Evolutionary conservation across 2,888 invertebrate genomes (phyloP).

Genomic region (Liopterus haemorrhoidalis): DNA sequence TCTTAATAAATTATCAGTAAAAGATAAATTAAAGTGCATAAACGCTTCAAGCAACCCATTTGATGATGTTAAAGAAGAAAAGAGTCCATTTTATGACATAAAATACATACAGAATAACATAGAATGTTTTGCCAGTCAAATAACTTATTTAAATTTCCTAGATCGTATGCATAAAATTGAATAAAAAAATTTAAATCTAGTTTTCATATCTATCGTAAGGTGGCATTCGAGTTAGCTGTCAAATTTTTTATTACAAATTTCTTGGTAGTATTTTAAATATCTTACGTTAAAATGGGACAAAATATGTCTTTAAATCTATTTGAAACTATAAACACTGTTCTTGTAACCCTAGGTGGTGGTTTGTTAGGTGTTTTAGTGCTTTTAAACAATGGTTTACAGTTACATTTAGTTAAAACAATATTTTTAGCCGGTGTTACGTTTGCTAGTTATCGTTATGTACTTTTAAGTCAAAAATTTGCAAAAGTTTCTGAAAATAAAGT

Average conservation of each 20-base stretch:
- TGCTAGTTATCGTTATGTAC: constrained; percentile 37
- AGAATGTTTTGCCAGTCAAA: constrained; percentile 8
- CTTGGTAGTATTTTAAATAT: too few relatives aligned
- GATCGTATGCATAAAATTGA: neutral
- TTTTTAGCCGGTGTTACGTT: constrained; percentile 37
- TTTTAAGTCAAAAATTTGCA: constrained; percentile 30
- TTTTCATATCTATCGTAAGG: too few relatives aligned
- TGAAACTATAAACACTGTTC: constrained; percentile 42
- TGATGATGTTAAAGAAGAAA: neutral
- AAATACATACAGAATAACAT: constrained; percentile 15
- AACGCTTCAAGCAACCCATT: too few relatives aligned
- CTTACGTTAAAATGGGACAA: too few relatives aligned
- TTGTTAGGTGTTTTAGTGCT: constrained; percentile 39
- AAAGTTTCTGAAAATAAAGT: constrained; percentile 42
- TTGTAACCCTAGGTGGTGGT: constrained; percentile 41
- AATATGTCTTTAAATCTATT: constrained; percentile 31
- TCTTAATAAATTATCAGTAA: neutral
- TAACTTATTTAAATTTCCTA: constrained; percentile 1
- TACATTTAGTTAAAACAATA: constrained; percentile 37
- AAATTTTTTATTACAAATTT: too few relatives aligned
- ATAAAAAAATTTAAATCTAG: neutral
- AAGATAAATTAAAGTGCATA: too few relatives aligned
- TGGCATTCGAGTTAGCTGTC: constrained; percentile 2
- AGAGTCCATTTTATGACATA: constrained; percentile 8
- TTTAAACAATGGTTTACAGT: constrained; percentile 38